Evolutionary conservation across 2,888 invertebrate genomes (phyloP).

Genomic region (Hipparchia sbordonii): DNA sequence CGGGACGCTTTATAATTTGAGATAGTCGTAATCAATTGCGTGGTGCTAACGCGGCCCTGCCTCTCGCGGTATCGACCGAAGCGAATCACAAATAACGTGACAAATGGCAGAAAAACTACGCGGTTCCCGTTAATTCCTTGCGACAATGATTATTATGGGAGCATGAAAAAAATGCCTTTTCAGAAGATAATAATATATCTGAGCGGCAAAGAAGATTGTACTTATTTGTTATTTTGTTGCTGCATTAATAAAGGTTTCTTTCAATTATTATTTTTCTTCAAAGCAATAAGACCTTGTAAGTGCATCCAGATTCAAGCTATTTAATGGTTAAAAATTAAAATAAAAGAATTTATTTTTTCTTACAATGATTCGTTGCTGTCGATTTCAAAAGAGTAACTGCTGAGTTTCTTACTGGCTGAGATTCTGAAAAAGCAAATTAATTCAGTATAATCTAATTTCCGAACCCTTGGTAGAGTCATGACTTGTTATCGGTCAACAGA

Average conservation of each 20-base stretch:
- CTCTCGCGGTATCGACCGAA: conserved; percentile 30
- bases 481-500: too few relatives aligned
- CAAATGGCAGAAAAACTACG: conserved; percentile 52
- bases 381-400: too few relatives aligned
- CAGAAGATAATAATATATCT: conserved; percentile 14
- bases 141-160: conserved; percentile 41
- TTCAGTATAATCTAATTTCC: too few relatives aligned
- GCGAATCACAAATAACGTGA: conserved; percentile 53
- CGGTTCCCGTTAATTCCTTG: conserved; percentile 53
- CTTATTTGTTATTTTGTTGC: conserved; percentile 8
- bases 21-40: conserved; percentile 31
- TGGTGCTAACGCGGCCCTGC: conserved; percentile 26
- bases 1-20: neutral
- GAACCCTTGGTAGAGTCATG: too few relatives aligned
- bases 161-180: conserved; percentile 27
- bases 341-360: too few relatives aligned
- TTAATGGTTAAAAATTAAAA: neutral
- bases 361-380: too few relatives aligned
- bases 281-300: neutral
- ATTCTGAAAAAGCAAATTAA: too few relatives aligned
- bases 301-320: neutral
- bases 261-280: neutral
- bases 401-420: too few relatives aligned
- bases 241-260: neutral
- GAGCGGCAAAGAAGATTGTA: conserved; percentile 11